These are phyloP conservation scores for Oscheius sp. DNA, from an alignment of 2,888 invertebrate species.

Conservation along the genomic window DNA sequence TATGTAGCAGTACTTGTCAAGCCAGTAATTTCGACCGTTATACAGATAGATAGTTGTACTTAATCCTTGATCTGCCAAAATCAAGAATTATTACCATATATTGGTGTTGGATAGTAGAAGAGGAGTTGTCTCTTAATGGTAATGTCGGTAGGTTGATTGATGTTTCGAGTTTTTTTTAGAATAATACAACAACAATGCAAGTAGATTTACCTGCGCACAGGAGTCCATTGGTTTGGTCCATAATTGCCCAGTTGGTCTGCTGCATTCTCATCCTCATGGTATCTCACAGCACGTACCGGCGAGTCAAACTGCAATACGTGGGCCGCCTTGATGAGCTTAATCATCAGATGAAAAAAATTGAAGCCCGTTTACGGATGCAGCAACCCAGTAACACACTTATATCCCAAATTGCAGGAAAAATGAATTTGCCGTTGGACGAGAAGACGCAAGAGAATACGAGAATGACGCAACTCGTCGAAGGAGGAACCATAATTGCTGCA, in stretches of 20 bases:
- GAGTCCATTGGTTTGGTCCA: constrained; percentile 5
- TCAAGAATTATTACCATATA: no score
- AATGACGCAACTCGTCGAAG: constrained; percentile 1
- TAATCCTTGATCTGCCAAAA: no score
- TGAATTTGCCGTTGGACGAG: constrained; percentile 10
- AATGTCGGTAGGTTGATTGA: no score
- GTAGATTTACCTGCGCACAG: background rate
- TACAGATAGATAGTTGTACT: no score
- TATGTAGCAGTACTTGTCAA: no score
- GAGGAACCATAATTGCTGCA: no score
- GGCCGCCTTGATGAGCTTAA: constrained; percentile 1
- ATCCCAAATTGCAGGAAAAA: constrained; percentile 1
- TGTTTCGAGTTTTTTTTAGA: background rate
- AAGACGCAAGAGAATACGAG: background rate
- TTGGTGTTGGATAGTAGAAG: no score
- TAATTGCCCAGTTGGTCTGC: constrained; percentile 6
- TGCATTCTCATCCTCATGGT: background rate
- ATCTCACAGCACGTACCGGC: background rate
- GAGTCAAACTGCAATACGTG: background rate
- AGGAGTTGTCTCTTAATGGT: no score
- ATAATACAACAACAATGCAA: background rate
- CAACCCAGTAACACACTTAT: constrained; percentile 11
- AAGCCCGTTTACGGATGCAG: constrained; percentile 15
- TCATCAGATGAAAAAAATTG: constrained; percentile 2
- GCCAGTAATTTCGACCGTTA: no score